Evolutionary conservation across 2,888 invertebrate genomes (phyloP), one percentile per base, ranked within the genome.

Genomic region (Diaperis boleti): DNA sequence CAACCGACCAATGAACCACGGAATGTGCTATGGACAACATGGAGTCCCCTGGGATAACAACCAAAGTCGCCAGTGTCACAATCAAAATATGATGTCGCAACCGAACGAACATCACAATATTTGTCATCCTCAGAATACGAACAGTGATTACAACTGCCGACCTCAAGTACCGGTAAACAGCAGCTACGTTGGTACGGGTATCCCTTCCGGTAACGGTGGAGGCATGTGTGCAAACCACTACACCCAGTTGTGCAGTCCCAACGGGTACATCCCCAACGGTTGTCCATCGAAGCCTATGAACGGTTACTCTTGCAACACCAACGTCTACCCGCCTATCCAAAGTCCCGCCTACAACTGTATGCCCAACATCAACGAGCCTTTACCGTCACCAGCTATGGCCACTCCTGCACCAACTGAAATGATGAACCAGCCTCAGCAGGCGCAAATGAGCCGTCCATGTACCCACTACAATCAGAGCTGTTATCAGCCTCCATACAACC

Each of bases 371-470:
- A 67, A 69, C 22, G 75, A 76, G 66, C 79, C 81, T 0, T 67
- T 80, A 55, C 68, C 77, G 3, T 80, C 81, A 2, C 81, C 81
- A 3, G 79, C 78, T 1, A 77, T 78, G 68, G 80, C 78, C 7
- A 74, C 80, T 6, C 78, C 80, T 2, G 79, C 80, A 3, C 81
- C 80, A 0, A 68, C 68, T 10, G 78, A 78, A 13, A 68, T 74
- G 45, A 70, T 78, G 67, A 76, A 68, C 31, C 74, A 73, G 41
- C 77, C 77, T 6, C 81, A 80, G 68, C 78, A 78, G 49, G 79
- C 78, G 0, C 80, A 79, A 66, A 79, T 81, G 79, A 72, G 72
- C 13, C 60, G 80, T 54, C 79, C 79, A 0, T 79, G 79, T 49
- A 60, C 73, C 7, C 78, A 80, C 59, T 71, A 49, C 60, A 64